These are phyloP conservation scores for Siphlonurus alternatus DNA, from an alignment of 2,888 invertebrate genomes.

Conservation along the genomic window DNA sequence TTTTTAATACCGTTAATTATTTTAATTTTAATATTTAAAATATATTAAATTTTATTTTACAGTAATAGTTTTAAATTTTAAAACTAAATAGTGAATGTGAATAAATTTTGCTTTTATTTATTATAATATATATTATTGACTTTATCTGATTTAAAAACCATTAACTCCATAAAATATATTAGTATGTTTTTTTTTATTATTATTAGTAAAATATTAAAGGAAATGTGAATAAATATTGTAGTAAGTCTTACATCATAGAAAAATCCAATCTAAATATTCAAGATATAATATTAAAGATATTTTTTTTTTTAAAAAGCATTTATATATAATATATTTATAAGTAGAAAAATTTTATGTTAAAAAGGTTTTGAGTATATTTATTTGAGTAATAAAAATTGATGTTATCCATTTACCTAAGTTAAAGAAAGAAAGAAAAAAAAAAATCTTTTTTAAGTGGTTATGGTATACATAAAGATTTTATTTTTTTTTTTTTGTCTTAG, in stretches of 20 bases:
- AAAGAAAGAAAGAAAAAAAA: not conserved
- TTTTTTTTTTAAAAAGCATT: not conserved
- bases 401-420: not conserved
- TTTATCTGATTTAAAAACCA: not conserved
- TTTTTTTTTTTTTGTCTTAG: not conserved
- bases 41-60: no score
- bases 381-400: not conserved
- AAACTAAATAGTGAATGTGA: no score
- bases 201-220: not conserved
- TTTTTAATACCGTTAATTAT: no score
- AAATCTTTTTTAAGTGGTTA: not conserved
- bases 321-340: no score
- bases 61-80: no score
- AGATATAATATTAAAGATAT: not conserved
- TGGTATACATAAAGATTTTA: not conserved
- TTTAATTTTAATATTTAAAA: no score
- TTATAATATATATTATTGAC: not conserved
- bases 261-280: not conserved
- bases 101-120: no score
- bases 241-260: not conserved
- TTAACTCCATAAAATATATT: no score
- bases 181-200: not conserved
- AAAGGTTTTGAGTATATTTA: slow-evolving; percentile 1
- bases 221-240: not conserved
- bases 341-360: not conserved